These are phyloP conservation scores for Bradysia coprophila DNA, from an alignment of 1,140 invertebrate genomes.

Conservation along the genomic window DNA sequence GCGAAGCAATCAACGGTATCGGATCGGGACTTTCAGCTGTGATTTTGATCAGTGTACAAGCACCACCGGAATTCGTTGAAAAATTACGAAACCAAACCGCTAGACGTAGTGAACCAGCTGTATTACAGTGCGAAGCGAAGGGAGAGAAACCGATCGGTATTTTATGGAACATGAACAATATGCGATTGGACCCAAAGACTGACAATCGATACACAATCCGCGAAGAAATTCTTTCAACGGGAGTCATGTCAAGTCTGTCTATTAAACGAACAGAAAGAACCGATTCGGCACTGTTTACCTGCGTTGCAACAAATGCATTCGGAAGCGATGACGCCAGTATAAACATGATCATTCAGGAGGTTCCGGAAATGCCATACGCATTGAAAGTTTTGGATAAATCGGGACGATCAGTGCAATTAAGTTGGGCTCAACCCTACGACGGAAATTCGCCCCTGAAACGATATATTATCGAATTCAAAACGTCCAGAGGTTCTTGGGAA, in stretches of 20 bases:
- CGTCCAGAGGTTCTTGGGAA: constrained; percentile 70
- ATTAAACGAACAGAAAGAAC: constrained; percentile 74
- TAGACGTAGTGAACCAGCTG: constrained; percentile 73
- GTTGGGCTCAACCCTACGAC: constrained; percentile 86
- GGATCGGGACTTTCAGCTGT: constrained; percentile 85
- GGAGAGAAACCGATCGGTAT: constrained; percentile 94
- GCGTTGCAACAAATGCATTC: constrained; percentile 85
- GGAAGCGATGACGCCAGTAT: constrained; percentile 90
- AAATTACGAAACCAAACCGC: constrained; percentile 81
- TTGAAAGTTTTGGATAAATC: constrained; percentile 83
- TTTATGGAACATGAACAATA: constrained; percentile 90
- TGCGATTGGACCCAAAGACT: constrained; percentile 69
- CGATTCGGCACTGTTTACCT: constrained; percentile 87
- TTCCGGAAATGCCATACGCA: constrained; percentile 79
- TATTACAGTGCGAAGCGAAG: constrained; percentile 86
- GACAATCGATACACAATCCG: constrained; percentile 79
- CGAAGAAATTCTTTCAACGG: constrained; percentile 71
- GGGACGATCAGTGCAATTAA: constrained; percentile 72
- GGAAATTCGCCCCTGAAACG: constrained; percentile 86
- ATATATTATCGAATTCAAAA: constrained; percentile 87
- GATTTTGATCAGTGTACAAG: constrained; percentile 82
- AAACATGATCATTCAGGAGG: constrained; percentile 91
- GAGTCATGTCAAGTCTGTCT: constrained; percentile 73
- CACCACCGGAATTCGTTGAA: constrained; percentile 84
- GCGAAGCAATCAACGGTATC: constrained; percentile 90